Evolutionary conservation across 2,113 vertebrate species (phyloP), one percentile per base, ranked within the genome.

Genomic region (Myiozetetes cayanensis): DNA sequence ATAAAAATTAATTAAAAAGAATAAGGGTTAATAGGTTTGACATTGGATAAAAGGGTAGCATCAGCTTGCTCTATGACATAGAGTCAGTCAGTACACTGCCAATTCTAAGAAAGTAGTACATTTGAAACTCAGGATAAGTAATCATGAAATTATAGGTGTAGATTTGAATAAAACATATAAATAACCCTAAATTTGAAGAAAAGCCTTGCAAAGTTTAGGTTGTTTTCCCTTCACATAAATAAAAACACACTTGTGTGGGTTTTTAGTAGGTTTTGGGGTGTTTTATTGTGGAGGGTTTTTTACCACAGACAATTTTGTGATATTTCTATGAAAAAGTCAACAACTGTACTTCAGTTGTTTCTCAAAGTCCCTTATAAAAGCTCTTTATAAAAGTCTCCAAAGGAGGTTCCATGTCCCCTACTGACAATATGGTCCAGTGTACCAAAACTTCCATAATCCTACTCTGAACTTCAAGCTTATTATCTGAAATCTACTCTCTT

Each of bases 261-360:
- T 59, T 75, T 75, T 11, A 71, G 31, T 15, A 61, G 31, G 4
- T 17, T 49, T 53, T n/a, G 8, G 1, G 8, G 5, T 65, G 4
- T 27, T 49, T 65, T 24, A 44, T 39, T 55, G 12, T 41, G 33
- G 17, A 6, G 1, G 1, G 0, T 2, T 67, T 67, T 81, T 85
- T 50, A 41, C 66, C 8, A 5, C 28, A 77, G 35, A 76, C 23
- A n/a, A 8, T 24, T 31, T 30, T 37, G 6, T 39, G 4, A 16
- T 41, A 18, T 66, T 80, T 66, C 28, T 66, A 18, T 41, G 37
- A 76, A 61, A 46, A 85, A 62, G 30, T 50, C 22, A 52, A 31
- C 28, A 55, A 19, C 12, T 56, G 12, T 50, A 55, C 9, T 6
- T 50, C 33, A 22, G 15, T 8, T 85, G 8, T 76, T 71, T 49